Evolutionary conservation across 2,113 vertebrate genomes (phyloP).

Genomic region (Notothenia rossii): DNA sequence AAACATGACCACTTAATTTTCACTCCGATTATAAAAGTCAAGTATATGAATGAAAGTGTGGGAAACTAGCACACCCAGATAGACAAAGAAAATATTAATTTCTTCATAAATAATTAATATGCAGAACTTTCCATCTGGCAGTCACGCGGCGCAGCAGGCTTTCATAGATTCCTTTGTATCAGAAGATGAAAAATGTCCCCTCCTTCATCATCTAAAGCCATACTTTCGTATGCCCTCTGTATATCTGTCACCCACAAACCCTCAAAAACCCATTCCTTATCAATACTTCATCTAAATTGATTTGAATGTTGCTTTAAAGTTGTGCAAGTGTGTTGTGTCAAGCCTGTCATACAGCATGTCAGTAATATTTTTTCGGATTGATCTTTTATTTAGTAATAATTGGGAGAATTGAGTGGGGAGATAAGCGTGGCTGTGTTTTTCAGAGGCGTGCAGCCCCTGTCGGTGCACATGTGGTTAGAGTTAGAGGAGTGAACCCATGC

Average conservation of each 20-base stretch:
- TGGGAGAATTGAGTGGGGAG: slow-evolving; percentile 70
- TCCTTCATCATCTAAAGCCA: slow-evolving; percentile 34
- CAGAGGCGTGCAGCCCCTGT: slow-evolving; percentile 48
- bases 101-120: slow-evolving; percentile 56
- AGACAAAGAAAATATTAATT: slow-evolving; percentile 55
- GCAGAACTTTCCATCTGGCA: slow-evolving; percentile 31
- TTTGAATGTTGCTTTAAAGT: slow-evolving; percentile 66
- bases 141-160: slow-evolving; percentile 23
- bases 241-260: slow-evolving; percentile 43
- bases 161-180: slow-evolving; percentile 50
- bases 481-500: slow-evolving; percentile 72
- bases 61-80: not conserved
- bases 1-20: not conserved
- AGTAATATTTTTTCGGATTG: slow-evolving; percentile 59
- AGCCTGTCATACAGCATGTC: slow-evolving; percentile 57
- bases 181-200: slow-evolving; percentile 62
- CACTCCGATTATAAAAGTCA: slow-evolving; percentile 25
- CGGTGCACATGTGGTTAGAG: slow-evolving; percentile 80
- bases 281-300: slow-evolving; percentile 75
- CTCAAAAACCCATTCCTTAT: slow-evolving; percentile 44
- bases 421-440: slow-evolving; percentile 69
- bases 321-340: slow-evolving; percentile 54
- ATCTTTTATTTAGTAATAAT: slow-evolving; percentile 83
- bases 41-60: slow-evolving; percentile 4
- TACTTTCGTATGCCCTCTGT: slow-evolving; percentile 52